Conservation (phyloP, 2,888 invertebrate genomes). For the Ceriagrion tenellum region DNA sequence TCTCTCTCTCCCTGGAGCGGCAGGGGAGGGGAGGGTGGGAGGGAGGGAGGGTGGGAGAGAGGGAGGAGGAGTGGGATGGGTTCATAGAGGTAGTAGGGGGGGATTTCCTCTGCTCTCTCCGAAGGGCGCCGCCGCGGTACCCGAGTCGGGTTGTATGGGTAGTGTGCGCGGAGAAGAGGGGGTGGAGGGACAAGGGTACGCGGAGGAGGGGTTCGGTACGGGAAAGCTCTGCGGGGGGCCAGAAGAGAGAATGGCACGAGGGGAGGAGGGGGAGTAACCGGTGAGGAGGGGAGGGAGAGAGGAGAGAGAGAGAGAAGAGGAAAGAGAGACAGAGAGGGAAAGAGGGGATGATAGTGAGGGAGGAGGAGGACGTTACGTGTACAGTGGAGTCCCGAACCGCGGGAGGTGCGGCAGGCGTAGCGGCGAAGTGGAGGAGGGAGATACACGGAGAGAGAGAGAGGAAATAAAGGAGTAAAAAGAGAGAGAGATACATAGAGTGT, state of each 20-base stretch:
- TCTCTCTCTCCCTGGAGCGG: too few relatives aligned
- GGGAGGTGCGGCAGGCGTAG: conserved; percentile 51
- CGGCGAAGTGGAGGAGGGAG: background rate
- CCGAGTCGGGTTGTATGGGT: conserved; percentile 4
- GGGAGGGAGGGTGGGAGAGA: conserved; percentile 59
- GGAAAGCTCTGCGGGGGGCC: conserved; percentile 74
- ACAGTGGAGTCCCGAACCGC: conserved; percentile 45
- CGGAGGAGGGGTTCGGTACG: background rate
- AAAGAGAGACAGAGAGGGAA: conserved; percentile 74
- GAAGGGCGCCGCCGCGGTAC: conserved; percentile 28
- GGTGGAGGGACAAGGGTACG: conserved; percentile 34
- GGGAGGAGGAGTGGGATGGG: conserved; percentile 2
- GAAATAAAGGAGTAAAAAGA: too few relatives aligned
- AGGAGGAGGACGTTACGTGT: conserved; percentile 19
- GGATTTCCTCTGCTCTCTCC: conserved; percentile 3
- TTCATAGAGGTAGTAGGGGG: conserved; percentile 47
- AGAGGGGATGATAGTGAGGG: conserved; percentile 69
- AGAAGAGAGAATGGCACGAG: conserved; percentile 73
- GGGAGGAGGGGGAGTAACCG: conserved; percentile 74
- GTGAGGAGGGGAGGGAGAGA: conserved; percentile 73
- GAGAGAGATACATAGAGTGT: too few relatives aligned
- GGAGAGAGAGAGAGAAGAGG: conserved; percentile 75
- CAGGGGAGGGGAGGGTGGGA: background rate
- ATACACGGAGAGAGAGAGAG: background rate
- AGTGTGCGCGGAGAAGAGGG: conserved; percentile 17